Conservation (phyloP, 2,113 vertebrate species). For the Lates calcarifer region DNA sequence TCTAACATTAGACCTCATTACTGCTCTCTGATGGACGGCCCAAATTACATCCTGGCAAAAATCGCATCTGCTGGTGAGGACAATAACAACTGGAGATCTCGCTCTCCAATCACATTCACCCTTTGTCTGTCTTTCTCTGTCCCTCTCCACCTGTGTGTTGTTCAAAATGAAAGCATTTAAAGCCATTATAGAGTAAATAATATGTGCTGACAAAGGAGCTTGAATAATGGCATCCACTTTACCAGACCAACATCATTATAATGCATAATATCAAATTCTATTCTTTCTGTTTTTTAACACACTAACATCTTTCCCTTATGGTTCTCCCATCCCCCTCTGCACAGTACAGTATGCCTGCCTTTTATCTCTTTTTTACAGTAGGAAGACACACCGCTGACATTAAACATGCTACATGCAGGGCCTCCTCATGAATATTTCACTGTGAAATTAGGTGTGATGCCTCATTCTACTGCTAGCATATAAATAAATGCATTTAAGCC, state of each 20-base stretch:
- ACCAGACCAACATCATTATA: conserved; percentile 23
- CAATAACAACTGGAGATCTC: conserved; percentile 58
- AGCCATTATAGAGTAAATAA: conserved; percentile 47
- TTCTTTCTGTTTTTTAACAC: not conserved
- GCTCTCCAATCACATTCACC: not conserved
- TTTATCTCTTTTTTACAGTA: conserved; percentile 58
- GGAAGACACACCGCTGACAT: conserved; percentile 55
- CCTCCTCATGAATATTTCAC: conserved; percentile 73
- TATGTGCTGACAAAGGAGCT: conserved; percentile 29
- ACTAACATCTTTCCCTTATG: not conserved
- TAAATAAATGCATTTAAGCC: conserved; percentile 64
- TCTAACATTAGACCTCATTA: conserved; percentile 85
- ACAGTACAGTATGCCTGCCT: conserved; percentile 15
- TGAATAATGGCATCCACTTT: conserved; percentile 38
- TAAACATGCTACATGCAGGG: conserved; percentile 60
- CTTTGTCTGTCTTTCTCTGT: not conserved
- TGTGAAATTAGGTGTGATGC: conserved; percentile 69
- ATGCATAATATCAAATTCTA: conserved; percentile 22
- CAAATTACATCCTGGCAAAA: conserved; percentile 79
- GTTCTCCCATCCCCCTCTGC: not conserved
- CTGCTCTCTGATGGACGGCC: conserved; percentile 77
- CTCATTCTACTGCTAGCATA: conserved; percentile 48
- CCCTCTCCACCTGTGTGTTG: conserved; percentile 23
- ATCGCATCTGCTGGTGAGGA: conserved; percentile 50
- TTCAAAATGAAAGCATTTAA: conserved; percentile 40